Evolutionary conservation across 2,113 vertebrate genomes (phyloP), one percentile per base, ranked within the genome.

Genomic region (Saccopteryx bilineata): DNA sequence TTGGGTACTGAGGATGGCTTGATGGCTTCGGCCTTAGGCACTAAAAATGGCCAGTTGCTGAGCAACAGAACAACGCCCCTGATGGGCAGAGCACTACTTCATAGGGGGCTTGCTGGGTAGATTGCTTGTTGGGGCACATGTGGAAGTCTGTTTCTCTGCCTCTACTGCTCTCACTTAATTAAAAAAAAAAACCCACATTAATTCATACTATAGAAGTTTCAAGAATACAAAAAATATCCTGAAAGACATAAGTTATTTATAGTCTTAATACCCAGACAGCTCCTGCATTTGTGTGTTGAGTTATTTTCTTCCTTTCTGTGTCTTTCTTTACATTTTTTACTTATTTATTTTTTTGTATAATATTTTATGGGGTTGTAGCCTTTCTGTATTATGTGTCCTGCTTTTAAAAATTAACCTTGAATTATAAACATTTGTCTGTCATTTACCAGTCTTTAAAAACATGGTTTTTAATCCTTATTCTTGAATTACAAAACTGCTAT

Each of bases 391-490:
- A 28, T 69, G 7, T 8, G 12, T 50, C 5, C 5, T 76, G 9
- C 12, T 96, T 91, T 86, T 3, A 39, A 90, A 94, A 91, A 60
- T 54, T 90, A 54, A 74, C 18, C 28, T 92, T 60, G 14, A 12
- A 18, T 87, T 74, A 18, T 82, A 82, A 93, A 63, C 4, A 31
- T 80, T 84, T 87, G 82, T 58, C 21, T 74, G 52, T 89, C 19
- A 69, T 74, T 89, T 81, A 6, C 26, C 12, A 72, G 6, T 56
- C 48, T 94, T 94, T 39, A 79, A 96, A 88, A 90, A 5, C 13
- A 74, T 76, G 9, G 82, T 63, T 87, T 97, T 88, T 81, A 39
- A 92, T 65, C 21, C 9, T 92, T 39, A 66, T n/a, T 90, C 89
- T 90, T 69, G 56, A 69, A 92, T 63, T 81, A 71, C 7, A 85